Conservation (phyloP, 2,113 vertebrate species). For the Macrotus californicus region DNA sequence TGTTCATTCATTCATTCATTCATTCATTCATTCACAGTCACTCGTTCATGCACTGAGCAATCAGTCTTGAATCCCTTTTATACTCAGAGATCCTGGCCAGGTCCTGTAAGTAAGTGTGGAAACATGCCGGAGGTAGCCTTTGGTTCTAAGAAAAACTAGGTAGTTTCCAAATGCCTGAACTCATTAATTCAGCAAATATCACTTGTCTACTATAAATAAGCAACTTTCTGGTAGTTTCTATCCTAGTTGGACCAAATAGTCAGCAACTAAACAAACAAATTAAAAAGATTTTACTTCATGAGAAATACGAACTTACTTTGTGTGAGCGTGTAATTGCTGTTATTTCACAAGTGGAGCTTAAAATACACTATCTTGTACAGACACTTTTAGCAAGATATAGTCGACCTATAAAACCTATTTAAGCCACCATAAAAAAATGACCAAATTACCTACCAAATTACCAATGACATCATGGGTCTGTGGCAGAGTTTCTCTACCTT, state of each 20-base stretch:
- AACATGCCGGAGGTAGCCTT: not conserved
- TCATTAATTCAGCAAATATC: not conserved
- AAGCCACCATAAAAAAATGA: not conserved
- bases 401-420: not conserved
- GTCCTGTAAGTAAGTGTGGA: not conserved
- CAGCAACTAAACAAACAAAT: not conserved
- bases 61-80: not conserved
- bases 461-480: not conserved
- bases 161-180: not conserved
- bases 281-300: not conserved
- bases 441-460: not conserved
- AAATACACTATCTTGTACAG: not conserved
- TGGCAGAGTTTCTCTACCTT: not conserved
- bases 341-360: not conserved
- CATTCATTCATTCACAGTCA: too few relatives aligned
- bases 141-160: not conserved
- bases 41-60: not conserved
- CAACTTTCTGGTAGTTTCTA: not conserved
- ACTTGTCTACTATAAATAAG: not conserved
- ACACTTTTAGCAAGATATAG: not conserved
- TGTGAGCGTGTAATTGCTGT: not conserved
- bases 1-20: not conserved
- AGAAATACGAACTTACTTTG: not conserved
- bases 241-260: not conserved
- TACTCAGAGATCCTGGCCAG: not conserved